phyloP scores from a whole-genome alignment of 1,140 invertebrate species.

The Drosophila funebris region DNA sequence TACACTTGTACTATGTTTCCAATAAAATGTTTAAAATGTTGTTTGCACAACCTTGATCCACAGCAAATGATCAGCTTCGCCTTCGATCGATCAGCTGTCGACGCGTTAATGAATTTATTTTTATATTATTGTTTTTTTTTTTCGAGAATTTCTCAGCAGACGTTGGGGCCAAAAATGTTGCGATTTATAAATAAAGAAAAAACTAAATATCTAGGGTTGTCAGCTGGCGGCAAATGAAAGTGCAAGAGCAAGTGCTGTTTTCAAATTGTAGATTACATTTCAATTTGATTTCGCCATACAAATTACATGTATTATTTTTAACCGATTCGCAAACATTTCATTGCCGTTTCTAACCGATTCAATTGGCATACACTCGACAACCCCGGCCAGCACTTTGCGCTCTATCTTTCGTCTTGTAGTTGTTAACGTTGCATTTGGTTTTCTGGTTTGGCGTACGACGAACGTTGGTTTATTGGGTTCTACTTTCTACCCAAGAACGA shows the following conservation, averaged over 20 bases:
- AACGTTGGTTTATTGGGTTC: constrained; percentile 69
- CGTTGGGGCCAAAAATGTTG: constrained; percentile 41
- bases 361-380: constrained; percentile 32
- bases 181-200: constrained; percentile 64
- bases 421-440: constrained; percentile 69
- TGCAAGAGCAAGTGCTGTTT: background rate
- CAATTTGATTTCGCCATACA: too few species aligned
- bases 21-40: constrained; percentile 67
- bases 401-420: constrained; percentile 26
- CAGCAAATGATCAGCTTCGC: constrained; percentile 39
- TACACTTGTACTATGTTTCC: constrained; percentile 53
- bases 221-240: background rate
- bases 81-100: constrained; percentile 63
- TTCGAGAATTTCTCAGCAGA: constrained; percentile 32
- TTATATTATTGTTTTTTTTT: constrained; percentile 40
- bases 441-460: constrained; percentile 74
- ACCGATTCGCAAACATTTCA: background rate
- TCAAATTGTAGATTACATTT: too few species aligned
- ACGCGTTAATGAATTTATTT: constrained; percentile 77
- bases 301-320: background rate
- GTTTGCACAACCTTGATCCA: constrained; percentile 55
- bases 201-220: constrained; percentile 34
- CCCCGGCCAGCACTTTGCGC: constrained; percentile 31
- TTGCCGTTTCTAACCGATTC: constrained; percentile 26
- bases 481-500: constrained; percentile 50